Conservation (phyloP, 1,140 invertebrate species). For the Philaenus spumarius region DNA sequence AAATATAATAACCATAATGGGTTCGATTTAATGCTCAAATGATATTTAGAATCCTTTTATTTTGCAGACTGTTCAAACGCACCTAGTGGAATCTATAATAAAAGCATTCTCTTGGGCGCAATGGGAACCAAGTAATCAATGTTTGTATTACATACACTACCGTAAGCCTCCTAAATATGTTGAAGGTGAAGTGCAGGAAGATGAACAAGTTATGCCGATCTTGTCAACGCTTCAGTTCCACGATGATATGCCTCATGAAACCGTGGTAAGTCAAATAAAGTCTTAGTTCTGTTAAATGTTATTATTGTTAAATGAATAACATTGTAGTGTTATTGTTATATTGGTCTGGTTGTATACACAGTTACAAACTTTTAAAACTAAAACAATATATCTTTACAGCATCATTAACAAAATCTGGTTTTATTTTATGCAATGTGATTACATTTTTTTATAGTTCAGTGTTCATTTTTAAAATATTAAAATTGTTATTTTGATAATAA, state of each 20-base stretch:
- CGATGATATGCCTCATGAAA: conserved; percentile 74
- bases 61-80: conserved; percentile 25
- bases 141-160: conserved; percentile 72
- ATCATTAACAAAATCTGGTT: too few species aligned
- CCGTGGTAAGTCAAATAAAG: conserved; percentile 54
- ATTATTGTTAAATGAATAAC: conserved; percentile 1
- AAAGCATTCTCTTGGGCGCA: conserved; percentile 74
- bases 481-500: too few species aligned
- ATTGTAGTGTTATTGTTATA: too few species aligned
- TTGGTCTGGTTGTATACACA: too few species aligned
- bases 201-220: conserved; percentile 46
- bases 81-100: conserved; percentile 42
- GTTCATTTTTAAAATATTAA: too few species aligned
- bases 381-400: too few species aligned
- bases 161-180: conserved; percentile 57
- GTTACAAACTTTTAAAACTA: too few species aligned
- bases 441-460: too few species aligned
- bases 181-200: conserved; percentile 47
- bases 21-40: too few species aligned
- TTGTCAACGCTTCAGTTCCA: conserved; percentile 78
- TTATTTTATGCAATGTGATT: too few species aligned
- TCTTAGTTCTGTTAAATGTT: conserved; percentile 12
- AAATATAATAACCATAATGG: too few species aligned
- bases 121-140: conserved; percentile 69
- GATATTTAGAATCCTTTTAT: conserved; percentile 15